Percentiles rank a stretch among this genome's conserved stretches.
Evolutionary conservation across 2,113 vertebrate genomes (phyloP).

Genomic region (Centropus bengalensis): DNA sequence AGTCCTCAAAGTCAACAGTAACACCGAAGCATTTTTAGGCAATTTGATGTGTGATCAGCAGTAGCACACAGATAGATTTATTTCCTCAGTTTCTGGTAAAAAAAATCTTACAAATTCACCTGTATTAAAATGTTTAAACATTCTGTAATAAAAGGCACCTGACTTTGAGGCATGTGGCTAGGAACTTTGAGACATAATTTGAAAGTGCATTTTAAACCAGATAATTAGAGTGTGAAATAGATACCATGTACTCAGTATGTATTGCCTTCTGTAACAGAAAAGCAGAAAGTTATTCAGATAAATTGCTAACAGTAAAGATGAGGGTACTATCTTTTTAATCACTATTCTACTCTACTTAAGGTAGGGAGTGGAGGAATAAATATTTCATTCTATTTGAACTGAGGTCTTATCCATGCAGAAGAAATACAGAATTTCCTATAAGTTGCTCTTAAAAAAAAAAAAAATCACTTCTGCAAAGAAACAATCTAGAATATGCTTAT

Average conservation of each 20-base stretch:
- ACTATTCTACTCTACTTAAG: not conserved
- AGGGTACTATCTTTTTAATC: not conserved
- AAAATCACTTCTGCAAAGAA: not conserved
- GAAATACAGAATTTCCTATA: not conserved
- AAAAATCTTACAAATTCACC: not conserved
- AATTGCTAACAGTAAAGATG: not conserved
- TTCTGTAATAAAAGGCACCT: not conserved
- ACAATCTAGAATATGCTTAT: not conserved
- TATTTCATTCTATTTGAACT: not conserved
- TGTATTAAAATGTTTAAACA: not conserved
- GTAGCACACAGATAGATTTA: not conserved
- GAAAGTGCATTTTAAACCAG: not conserved
- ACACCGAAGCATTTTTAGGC: not conserved
- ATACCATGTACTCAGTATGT: not conserved
- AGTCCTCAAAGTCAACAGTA: not conserved
- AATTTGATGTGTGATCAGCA: not conserved
- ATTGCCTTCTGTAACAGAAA: not conserved
- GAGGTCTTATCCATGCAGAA: not conserved
- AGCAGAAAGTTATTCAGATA: not conserved
- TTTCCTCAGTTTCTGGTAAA: not conserved
- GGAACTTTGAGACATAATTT: too few relatives aligned
- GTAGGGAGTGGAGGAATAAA: not conserved
- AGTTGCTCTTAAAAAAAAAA: not conserved
- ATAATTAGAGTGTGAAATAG: not conserved
- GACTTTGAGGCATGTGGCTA: not conserved